Base-by-base conservation (phyloP, 2,888 invertebrate genomes). In the Philonicus albiceps region DNA sequence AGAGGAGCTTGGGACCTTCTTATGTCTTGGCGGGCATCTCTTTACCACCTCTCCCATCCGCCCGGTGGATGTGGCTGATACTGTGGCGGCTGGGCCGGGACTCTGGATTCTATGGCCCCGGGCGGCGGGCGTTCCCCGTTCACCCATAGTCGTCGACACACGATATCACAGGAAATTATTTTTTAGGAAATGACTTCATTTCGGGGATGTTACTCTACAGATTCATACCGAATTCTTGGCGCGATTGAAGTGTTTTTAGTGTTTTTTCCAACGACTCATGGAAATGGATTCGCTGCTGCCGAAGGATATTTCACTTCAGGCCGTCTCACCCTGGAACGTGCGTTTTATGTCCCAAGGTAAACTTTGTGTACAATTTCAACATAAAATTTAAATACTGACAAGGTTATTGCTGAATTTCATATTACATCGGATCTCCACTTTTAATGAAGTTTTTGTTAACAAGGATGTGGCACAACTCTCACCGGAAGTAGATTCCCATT, bases 131-230 rank as follows among this genome's bases (percentile, higher is more conserved):
- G 19, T 1, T 64, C 64, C 64, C n/a, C 31, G 8, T 27, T 31
- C 78, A 30, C 31, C 49, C 74, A 8, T 3, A 64, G 76, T 74
- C 76, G 76, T 49, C 80, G 53, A 53, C 49, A 53, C 80, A 80
- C 80, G 80, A 80, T 80, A 80, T 80, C 80, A 80, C 80, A 80
- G 80, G 80, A 80, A 80, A 80, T 80, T 80, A 80, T 80, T 80
- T 80, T 80, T 80, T 80, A 80, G 80, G 80, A 80, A 80, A 80
- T 80, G 80, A 49, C 80, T 80, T 80, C 80, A 80, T 80, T 78
- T 80, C 80, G 27, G 31, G 80, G 53, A 49, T 80, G 80, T 80
- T 80, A 80, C 80, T 80, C 49, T 80, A 53, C 80, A 80, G 80
- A 80, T 80, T 80, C 80, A 80, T 49, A 49, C 53, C 16, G 80